These are phyloP conservation scores for Cabera pusaria DNA, from an alignment of 2,888 invertebrate species.

Conservation along the genomic window DNA sequence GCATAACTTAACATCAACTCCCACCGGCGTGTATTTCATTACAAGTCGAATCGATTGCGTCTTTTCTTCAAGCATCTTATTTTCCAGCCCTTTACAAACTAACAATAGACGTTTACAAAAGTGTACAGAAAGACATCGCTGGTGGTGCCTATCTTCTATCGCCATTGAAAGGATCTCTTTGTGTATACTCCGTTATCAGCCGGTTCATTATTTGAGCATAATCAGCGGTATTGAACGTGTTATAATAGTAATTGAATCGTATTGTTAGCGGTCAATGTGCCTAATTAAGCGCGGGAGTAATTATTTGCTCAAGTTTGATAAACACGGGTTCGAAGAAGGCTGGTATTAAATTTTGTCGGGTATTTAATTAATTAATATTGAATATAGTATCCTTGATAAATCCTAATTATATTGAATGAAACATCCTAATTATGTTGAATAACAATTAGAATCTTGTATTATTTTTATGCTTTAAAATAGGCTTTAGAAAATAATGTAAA, in stretches of 20 bases:
- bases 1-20: neutral
- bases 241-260: constrained; percentile 21
- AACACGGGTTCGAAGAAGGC: no score
- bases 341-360: no score
- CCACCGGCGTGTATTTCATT: neutral
- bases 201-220: constrained; percentile 21
- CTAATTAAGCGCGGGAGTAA: neutral
- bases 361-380: no score
- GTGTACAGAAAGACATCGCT: constrained; percentile 31
- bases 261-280: constrained; percentile 16
- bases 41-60: constrained; percentile 14
- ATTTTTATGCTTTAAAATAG: no score
- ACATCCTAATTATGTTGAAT: no score
- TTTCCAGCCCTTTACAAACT: constrained; percentile 34
- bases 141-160: constrained; percentile 19
- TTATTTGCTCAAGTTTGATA: no score
- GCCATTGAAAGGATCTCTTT: constrained; percentile 27
- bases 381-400: no score
- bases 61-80: constrained; percentile 26
- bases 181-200: constrained; percentile 24
- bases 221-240: constrained; percentile 19
- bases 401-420: no score
- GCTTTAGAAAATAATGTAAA: no score
- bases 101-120: constrained; percentile 36
- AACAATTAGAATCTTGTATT: no score